Conservation (phyloP, 2,888 invertebrate genomes). For the Leucophora obtusa region DNA sequence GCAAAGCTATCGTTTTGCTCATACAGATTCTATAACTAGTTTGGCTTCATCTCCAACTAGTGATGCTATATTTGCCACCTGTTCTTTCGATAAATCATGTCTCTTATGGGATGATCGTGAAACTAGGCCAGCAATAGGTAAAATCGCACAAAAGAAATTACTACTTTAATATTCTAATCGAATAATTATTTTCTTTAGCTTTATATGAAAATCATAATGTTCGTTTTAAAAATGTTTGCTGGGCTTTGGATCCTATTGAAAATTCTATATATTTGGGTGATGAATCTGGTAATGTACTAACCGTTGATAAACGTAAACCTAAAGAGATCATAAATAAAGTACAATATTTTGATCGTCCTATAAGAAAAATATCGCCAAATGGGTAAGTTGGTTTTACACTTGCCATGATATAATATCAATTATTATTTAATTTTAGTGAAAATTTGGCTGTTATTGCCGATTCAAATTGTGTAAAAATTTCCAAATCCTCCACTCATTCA, state of each 20-base stretch:
- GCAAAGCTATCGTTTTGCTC: slow-evolving; percentile 68
- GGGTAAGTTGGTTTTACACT: slow-evolving; percentile 54
- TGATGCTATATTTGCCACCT: slow-evolving; percentile 68
- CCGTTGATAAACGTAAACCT: slow-evolving; percentile 66
- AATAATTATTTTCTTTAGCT: slow-evolving; percentile 51
- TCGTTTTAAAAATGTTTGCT: slow-evolving; percentile 67
- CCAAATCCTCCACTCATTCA: slow-evolving; percentile 40
- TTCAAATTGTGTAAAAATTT: slow-evolving; percentile 67
- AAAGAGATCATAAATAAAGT: slow-evolving; percentile 61
- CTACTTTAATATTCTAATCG: background rate
- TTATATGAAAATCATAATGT: slow-evolving; percentile 66
- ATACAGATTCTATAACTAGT: slow-evolving; percentile 70
- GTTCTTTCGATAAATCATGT: slow-evolving; percentile 71
- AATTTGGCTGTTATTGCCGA: slow-evolving; percentile 67
- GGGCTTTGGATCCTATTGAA: slow-evolving; percentile 60
- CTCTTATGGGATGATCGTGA: slow-evolving; percentile 72
- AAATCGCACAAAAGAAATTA: background rate
- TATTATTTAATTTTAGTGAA: slow-evolving; percentile 54
- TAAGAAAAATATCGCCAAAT: slow-evolving; percentile 66
- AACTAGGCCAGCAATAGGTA: slow-evolving; percentile 71
- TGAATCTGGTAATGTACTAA: slow-evolving; percentile 66
- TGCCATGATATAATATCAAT: background rate
- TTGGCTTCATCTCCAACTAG: slow-evolving; percentile 66
- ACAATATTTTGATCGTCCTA: slow-evolving; percentile 66
- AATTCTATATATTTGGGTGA: slow-evolving; percentile 67